A percentile compares a stretch with the other conserved stretches of the same genome.
Conservation (phyloP, 1,140 invertebrate genomes). For the Paramacrobiotus metropolitanus region DNA sequence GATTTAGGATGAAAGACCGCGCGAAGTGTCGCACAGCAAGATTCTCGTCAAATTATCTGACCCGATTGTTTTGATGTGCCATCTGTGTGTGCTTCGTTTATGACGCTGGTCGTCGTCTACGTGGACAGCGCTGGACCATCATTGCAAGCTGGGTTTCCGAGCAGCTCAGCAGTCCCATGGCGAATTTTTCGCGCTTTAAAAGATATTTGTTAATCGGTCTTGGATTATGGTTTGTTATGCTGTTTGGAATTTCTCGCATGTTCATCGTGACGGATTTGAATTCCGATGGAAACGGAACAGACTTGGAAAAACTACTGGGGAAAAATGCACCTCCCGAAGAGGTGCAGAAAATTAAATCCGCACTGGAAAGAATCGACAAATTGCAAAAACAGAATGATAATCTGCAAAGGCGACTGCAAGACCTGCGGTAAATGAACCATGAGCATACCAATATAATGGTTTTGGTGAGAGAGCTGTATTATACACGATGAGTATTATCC, state of each 20-base stretch:
- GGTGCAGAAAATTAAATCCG: background rate
- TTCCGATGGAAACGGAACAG: background rate
- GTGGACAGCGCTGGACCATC: too few relatives aligned
- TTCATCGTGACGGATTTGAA: background rate
- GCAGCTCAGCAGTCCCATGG: too few relatives aligned
- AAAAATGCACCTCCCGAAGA: background rate
- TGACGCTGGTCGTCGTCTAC: too few relatives aligned
- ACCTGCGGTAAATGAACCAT: background rate
- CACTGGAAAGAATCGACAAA: background rate
- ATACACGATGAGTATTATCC: too few relatives aligned
- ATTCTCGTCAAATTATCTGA: too few relatives aligned
- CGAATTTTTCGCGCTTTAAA: background rate
- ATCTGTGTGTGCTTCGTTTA: too few relatives aligned
- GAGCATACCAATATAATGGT: too few relatives aligned
- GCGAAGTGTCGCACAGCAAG: too few relatives aligned
- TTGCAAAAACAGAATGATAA: background rate
- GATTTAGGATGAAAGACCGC: too few relatives aligned
- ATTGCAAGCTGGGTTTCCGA: too few relatives aligned
- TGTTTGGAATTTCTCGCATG: background rate
- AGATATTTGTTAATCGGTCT: background rate
- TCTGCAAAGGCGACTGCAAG: background rate
- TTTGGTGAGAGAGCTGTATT: too few relatives aligned
- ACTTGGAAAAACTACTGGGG: background rate
- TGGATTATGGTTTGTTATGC: background rate
- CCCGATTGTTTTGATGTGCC: too few relatives aligned